Percentiles rank a stretch among this genome's conserved stretches.
phyloP scores from a whole-genome alignment of 2,888 invertebrate genomes.

The Gymnosoma rotundatum region DNA sequence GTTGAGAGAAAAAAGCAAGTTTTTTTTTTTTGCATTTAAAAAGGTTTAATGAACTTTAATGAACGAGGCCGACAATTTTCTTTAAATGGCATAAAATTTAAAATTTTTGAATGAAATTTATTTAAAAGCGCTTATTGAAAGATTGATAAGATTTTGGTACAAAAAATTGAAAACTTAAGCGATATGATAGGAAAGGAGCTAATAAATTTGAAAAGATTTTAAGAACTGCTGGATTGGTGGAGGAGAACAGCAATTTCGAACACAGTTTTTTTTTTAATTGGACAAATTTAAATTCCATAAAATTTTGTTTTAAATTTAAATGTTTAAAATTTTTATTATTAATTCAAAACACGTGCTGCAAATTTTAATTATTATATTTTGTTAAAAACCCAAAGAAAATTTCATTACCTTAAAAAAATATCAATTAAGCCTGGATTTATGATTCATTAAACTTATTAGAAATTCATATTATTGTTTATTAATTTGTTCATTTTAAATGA shows the following conservation, averaged over 20 bases:
- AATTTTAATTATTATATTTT: not conserved
- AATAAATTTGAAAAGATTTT: too few relatives aligned
- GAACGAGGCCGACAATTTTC: not conserved
- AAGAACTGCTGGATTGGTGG: too few relatives aligned
- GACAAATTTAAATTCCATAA: too few relatives aligned
- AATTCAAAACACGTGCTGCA: too few relatives aligned
- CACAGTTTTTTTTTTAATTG: too few relatives aligned
- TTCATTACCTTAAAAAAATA: not conserved
- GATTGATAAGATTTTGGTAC: too few relatives aligned
- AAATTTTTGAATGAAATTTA: not conserved
- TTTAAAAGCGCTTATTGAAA: not conserved
- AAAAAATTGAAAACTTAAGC: too few relatives aligned
- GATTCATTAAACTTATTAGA: not conserved
- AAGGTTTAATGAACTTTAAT: constrained; percentile 56
- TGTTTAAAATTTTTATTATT: too few relatives aligned
- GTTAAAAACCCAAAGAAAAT: not conserved
- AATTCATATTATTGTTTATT: not conserved
- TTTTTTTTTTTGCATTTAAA: not conserved
- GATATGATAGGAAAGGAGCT: too few relatives aligned
- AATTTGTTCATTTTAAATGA: not conserved
- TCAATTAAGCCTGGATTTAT: not conserved
- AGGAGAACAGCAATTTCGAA: too few relatives aligned
- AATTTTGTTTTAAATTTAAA: too few relatives aligned
- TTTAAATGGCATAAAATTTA: constrained; percentile 6
- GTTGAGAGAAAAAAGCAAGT: too few relatives aligned